Percentiles rank a stretch among this genome's conserved stretches.
Evolutionary conservation across 2,113 vertebrate genomes (phyloP).

Genomic region (Penelope pileata): DNA sequence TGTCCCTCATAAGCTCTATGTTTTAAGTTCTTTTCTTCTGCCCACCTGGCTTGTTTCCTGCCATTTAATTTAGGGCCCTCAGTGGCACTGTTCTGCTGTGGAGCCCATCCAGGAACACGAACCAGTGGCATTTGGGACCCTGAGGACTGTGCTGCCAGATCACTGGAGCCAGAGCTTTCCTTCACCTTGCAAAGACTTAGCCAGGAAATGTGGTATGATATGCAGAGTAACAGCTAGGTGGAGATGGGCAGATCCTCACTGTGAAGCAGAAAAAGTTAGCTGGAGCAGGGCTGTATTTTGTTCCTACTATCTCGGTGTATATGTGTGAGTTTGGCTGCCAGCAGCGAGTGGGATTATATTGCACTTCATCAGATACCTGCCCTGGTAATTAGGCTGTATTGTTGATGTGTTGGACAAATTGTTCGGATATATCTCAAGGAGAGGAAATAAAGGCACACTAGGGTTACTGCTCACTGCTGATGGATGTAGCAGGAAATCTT

Average conservation of each 20-base stretch:
- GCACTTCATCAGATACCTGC: neutral
- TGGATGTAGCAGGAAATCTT: neutral
- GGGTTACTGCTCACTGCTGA: neutral
- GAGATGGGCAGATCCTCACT: neutral
- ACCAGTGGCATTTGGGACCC: neutral
- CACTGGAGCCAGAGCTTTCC: neutral
- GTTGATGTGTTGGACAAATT: neutral
- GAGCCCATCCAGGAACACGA: neutral
- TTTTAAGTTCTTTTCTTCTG: neutral
- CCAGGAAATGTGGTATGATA: fast-evolving
- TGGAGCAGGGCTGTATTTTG: neutral
- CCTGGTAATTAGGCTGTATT: constrained; percentile 17
- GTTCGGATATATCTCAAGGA: neutral
- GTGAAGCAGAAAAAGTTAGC: neutral
- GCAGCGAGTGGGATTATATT: neutral
- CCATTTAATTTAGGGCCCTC: neutral
- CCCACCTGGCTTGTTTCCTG: neutral
- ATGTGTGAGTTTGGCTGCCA: neutral
- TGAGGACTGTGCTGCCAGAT: neutral
- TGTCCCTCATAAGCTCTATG: neutral
- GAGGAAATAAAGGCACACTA: neutral
- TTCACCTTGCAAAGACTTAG: neutral
- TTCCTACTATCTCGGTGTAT: neutral
- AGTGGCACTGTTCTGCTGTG: fast-evolving
- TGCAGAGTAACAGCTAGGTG: neutral